A percentile compares a stretch with the other conserved stretches of the same genome.
Conservation (phyloP, 1,140 invertebrate species). For the Ostrea denselamellosa region DNA sequence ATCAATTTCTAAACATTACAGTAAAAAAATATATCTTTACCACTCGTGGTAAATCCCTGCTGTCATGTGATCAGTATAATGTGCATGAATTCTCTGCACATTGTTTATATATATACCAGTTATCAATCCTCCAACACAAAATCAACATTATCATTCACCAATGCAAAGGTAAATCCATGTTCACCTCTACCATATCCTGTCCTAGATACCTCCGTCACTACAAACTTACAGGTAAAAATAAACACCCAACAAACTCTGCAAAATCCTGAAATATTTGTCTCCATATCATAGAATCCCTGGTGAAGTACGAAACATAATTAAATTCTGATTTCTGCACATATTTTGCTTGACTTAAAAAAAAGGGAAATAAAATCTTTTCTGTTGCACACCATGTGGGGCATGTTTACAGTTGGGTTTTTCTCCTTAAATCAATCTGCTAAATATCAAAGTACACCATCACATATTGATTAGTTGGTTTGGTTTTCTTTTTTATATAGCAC, state of each 20-base stretch:
- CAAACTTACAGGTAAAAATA: constrained; percentile 1
- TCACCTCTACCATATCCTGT: not conserved
- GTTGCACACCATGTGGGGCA: no score
- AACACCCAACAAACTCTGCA: not conserved
- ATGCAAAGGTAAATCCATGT: not conserved
- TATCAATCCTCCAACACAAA: constrained; percentile 1
- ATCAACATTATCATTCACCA: not conserved
- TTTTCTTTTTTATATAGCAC: no score
- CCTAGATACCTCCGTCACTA: constrained; percentile 15
- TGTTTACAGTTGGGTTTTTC: no score
- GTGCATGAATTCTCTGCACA: not conserved
- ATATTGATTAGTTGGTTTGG: no score
- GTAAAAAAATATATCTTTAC: not conserved
- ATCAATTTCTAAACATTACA: not conserved
- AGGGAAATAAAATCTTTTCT: no score
- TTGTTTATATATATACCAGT: not conserved
- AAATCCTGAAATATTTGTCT: not conserved
- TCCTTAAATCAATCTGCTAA: no score
- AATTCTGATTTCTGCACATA: no score
- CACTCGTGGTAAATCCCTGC: not conserved
- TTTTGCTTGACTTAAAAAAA: no score
- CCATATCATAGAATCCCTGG: not conserved
- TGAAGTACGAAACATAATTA: not conserved
- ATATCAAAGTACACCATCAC: no score
- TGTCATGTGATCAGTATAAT: not conserved